Evolutionary conservation across 2,113 vertebrate genomes (phyloP).

Genomic region (Ciconia boyciana): DNA sequence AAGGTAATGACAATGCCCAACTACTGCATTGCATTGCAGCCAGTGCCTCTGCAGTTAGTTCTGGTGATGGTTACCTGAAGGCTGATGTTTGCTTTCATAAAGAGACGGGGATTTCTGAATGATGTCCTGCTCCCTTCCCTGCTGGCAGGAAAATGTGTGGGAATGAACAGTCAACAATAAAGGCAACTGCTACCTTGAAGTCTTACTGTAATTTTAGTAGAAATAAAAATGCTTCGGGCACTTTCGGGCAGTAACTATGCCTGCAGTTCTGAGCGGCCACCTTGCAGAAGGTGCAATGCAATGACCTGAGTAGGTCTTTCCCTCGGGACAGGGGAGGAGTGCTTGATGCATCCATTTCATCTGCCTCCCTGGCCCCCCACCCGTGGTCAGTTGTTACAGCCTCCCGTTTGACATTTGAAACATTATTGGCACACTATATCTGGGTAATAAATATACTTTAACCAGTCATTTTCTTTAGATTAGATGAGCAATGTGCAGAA

Average conservation of each 20-base stretch:
- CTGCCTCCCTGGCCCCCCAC: neutral
- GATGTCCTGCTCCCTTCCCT: neutral
- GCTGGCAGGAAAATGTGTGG: neutral
- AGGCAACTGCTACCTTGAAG: neutral
- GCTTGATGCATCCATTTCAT: neutral
- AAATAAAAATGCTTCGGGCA: neutral
- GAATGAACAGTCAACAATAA: too few species aligned
- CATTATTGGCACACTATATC: accelerated
- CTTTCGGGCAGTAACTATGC: too few species aligned
- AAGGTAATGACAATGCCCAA: neutral
- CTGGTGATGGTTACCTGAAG: neutral
- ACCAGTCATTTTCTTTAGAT: neutral
- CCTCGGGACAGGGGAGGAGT: neutral
- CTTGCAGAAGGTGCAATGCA: neutral
- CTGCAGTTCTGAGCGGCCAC: neutral
- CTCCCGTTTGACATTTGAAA: neutral
- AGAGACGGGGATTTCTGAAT: neutral
- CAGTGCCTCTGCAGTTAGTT: neutral
- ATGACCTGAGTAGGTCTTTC: neutral
- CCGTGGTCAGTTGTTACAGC: neutral
- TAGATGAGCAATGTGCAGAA: neutral
- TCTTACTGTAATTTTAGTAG: neutral
- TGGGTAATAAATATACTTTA: neutral
- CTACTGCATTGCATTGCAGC: accelerated
- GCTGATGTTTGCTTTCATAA: neutral